Conservation (phyloP, 2,113 vertebrate species). For the Capreolus pygargus region DNA sequence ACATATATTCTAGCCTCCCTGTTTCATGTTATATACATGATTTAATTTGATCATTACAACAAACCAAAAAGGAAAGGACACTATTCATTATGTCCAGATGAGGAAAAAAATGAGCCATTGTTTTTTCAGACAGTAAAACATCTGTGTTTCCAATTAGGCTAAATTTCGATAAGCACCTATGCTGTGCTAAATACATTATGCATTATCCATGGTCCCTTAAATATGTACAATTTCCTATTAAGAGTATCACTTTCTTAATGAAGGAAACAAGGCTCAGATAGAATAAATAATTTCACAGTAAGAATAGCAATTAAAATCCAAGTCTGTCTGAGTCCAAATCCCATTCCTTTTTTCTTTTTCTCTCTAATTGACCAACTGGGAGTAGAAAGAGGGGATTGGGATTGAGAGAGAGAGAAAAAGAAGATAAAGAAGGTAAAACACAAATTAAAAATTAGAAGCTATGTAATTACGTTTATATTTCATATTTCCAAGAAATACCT, state of each 20-base stretch:
- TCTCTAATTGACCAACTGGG: not conserved
- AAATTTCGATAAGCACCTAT: conserved; percentile 11
- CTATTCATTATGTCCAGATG: not conserved
- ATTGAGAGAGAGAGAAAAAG: not conserved
- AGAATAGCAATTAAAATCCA: not conserved
- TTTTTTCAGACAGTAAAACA: not conserved
- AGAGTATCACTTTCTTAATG: not conserved
- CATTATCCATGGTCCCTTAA: not conserved
- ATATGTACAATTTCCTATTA: not conserved
- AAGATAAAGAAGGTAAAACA: not conserved
- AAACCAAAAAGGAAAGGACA: not conserved
- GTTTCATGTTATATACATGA: not conserved
- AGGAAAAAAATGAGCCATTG: not conserved
- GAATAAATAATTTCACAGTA: not conserved
- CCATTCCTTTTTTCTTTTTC: accelerated
- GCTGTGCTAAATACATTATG: not conserved
- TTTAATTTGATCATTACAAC: not conserved
- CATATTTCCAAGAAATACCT: not conserved
- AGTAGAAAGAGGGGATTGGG: not conserved
- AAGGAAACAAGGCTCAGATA: not conserved
- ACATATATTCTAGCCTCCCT: not conserved
- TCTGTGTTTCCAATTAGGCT: not conserved
- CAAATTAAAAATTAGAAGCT: not conserved
- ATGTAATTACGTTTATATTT: not conserved
- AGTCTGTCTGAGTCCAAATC: not conserved